Evolutionary conservation across 1,140 invertebrate genomes (phyloP), one percentile per base, ranked within the genome.

Genomic region (Drosophila asahinai): DNA sequence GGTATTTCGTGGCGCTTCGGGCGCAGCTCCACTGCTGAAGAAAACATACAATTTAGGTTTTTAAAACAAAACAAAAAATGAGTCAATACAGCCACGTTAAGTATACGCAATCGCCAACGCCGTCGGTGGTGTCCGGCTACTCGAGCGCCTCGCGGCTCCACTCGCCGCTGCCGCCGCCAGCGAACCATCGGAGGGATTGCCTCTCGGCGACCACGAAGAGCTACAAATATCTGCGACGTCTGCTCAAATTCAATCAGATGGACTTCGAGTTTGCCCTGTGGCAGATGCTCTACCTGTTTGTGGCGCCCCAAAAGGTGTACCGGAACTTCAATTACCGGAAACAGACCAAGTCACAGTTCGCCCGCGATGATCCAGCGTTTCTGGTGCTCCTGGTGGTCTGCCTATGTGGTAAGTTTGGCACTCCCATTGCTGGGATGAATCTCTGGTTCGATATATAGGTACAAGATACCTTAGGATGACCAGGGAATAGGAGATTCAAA

Each of bases 201-300:
- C 96, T 97, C 89, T 96, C 96, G 65, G 98, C 98, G 48, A 96
- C 97, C 52, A 97, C 97, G 5, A 99, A 99, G 94, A 95, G 97
- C 81, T 98, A 98, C 91, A 98, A 98, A 94, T 99, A 98, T 93
- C 93, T 99, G 42, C 94, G 98, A 80, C 95, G 98, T 84, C 93
- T 99, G 42, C 95, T 99, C 27, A 98, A 98, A 93, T 98, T 98
- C 92, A 95, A 97, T 91, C 99, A 99, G 94, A 99, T 99, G 99
- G 99, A 99, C 93, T 99, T 99, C 94, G 98, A 99, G 93, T 99
- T 99, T 95, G 99, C 99, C 3, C 94, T 97, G 12, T 99, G 99
- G 99, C 99, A 99, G 95, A 99, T 99, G 97, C 94, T 99, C 0
- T 99, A 99, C 93, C 94, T 99, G 57, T 98, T 99, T 93, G 95